Percentiles rank a stretch among this genome's conserved stretches.
phyloP scores from a whole-genome alignment of 2,888 invertebrate species.

The Agonum fuliginosum region DNA sequence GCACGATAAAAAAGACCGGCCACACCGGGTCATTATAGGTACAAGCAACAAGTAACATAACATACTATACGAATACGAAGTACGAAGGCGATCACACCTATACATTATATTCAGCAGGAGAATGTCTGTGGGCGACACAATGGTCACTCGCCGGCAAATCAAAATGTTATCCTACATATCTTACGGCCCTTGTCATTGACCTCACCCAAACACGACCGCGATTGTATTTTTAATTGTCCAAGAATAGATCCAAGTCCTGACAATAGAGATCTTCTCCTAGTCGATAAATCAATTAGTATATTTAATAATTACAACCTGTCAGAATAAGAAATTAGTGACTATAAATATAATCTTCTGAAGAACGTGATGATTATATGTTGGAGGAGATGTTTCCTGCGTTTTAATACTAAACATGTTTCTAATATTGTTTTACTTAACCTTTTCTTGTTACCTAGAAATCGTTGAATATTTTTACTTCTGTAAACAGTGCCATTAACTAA shows the following conservation, averaged over 20 bases:
- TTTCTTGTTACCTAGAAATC: not conserved
- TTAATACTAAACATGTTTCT: conserved; percentile 4
- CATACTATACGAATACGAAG: not conserved
- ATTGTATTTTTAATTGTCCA: conserved; percentile 8
- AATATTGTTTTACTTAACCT: conserved; percentile 22
- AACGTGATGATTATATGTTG: conserved; percentile 48
- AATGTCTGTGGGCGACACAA: conserved; percentile 58
- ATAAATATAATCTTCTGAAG: conserved; percentile 36
- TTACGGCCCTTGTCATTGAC: conserved; percentile 57
- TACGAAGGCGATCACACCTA: conserved; percentile 31
- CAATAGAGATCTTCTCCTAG: conserved; percentile 37
- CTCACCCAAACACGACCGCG: conserved; percentile 41
- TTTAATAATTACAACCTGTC: conserved; percentile 46
- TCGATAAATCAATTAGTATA: conserved; percentile 48
- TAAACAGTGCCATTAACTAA: not conserved
- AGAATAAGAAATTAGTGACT: conserved; percentile 43
- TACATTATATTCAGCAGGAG: conserved; percentile 54
- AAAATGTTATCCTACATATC: conserved; percentile 58
- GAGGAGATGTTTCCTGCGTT: conserved; percentile 4
- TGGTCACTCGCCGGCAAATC: conserved; percentile 58
- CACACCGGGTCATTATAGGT: conserved; percentile 25
- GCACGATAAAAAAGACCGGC: conserved; percentile 28
- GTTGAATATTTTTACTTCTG: not conserved
- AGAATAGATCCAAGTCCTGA: conserved; percentile 15
- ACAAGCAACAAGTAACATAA: conserved; percentile 13